Evolutionary conservation across 2,888 invertebrate genomes (phyloP), one percentile per base, ranked within the genome.

Genomic region (Coronaproctus castanopsis): DNA sequence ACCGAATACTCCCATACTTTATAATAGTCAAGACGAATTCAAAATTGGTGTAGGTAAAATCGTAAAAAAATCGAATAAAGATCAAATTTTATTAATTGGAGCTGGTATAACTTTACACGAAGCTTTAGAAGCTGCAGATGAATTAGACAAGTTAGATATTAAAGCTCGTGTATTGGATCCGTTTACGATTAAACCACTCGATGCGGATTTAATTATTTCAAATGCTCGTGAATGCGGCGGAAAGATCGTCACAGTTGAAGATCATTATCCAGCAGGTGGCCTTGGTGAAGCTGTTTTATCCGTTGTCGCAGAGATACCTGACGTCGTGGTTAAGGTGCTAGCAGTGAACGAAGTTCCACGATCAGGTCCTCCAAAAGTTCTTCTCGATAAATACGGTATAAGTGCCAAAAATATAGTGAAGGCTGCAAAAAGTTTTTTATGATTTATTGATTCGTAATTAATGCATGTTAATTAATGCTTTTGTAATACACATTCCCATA

Each of bases 231-330:
- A 83, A 58, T 83, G 80, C 59, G 85, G 85, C 5, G 92, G 92
- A 1, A 76, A 81, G 10, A 80, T 98, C 59, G 71, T 98, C 56
- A 91, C 92, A 48, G 92, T 96, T 0, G 98, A 98, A 73, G 98
- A 98, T 72, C 98, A 98, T 73, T 98, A 98, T 72, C 81, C 85
- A 64, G 88, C 88, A 72, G 95, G 98, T 63, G 98, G 98, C 57
- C 70, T 98, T 59, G 98, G 98, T 62, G 97, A 98, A 71, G 95
- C 97, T 20, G 96, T 97, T 8, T 71, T 84, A 18, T 81, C 85
- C 0, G 90, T 87, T 5, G 76, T 93, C 61, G 80, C 87, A 1
- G 73, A 79, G 65, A 79, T 84, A 67, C 79, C 80, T 1, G 79
- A 83, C 69, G 77, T 86, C 57, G 68, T 81, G 1, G 81, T 92